phyloP scores from a whole-genome alignment of 2,113 vertebrate genomes.

The Siniperca chuatsi region DNA sequence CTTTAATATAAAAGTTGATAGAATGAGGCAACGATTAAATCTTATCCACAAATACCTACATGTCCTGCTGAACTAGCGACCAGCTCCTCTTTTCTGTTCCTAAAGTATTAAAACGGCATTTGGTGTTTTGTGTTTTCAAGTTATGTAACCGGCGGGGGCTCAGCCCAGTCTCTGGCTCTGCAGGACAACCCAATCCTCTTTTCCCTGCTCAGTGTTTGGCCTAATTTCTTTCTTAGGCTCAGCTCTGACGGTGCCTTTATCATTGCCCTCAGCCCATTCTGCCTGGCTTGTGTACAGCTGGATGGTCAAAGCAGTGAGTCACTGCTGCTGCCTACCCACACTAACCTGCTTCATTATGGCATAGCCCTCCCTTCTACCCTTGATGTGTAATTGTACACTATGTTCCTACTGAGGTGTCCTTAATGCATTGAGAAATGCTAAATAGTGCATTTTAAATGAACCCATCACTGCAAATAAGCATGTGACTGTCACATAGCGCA shows the following conservation, averaged over 20 bases:
- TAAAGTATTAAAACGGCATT: constrained; percentile 41
- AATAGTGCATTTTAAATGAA: background rate
- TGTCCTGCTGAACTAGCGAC: constrained; percentile 62
- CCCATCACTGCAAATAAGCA: constrained; percentile 43
- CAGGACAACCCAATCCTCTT: constrained; percentile 73
- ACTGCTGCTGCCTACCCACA: constrained; percentile 38
- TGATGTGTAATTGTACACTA: constrained; percentile 28
- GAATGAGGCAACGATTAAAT: background rate
- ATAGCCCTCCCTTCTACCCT: constrained; percentile 11
- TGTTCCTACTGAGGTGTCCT: constrained; percentile 20
- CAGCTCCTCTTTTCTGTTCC: constrained; percentile 16
- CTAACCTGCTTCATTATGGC: constrained; percentile 33
- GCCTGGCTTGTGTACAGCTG: constrained; percentile 41
- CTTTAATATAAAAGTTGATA: background rate
- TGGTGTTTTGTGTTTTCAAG: constrained; percentile 37
- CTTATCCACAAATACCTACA: background rate
- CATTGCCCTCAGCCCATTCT: constrained; percentile 27
- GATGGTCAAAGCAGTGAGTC: constrained; percentile 64
- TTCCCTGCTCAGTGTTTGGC: constrained; percentile 70
- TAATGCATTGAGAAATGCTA: background rate
- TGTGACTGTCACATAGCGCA: constrained; percentile 60
- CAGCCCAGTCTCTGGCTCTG: constrained; percentile 45
- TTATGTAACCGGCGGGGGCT: constrained; percentile 67
- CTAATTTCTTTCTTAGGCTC: constrained; percentile 66
- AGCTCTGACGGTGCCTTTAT: background rate